Evolutionary conservation across 2,797 vertebrate genomes (phyloP), one percentile per base, ranked within the genome.

Genomic region (Cuniculus paca): DNA sequence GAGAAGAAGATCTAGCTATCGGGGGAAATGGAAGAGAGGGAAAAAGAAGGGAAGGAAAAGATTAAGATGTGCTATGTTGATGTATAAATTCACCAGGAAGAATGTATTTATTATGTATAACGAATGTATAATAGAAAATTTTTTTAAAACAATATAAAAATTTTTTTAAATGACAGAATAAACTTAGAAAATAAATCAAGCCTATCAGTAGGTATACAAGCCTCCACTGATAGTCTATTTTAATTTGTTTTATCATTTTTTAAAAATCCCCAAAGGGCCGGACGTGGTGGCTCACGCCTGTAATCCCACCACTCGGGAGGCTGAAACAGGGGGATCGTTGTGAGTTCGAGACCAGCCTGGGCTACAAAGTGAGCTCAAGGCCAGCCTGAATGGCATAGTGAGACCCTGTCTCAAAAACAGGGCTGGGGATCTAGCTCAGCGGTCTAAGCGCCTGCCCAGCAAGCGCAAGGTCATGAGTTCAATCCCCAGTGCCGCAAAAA

Each of bases 101-200:
- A 42, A 74, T 74, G 36, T 74, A 7, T 42, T 42, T 42, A 26
- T 74, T 72, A 72, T 24, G 36, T 72, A 42, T 24, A 20, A 42
- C 68, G 42, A 39, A 42, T 5, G 42, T n/a, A 12, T n/a, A 65
- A 65, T 6, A 72, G 68, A 39, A 39, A 39, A 72, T 5, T 6
- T 65, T 65, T 65, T 58, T 58, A 58, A n/a, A 65, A 65, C 63
- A 58, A 24, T 26, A 58, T 24, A 60, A 60, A 60, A 28, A 28
- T 10, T 65, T 65, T 65, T 65, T 65, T n/a, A 74, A 81, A 58
- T 24, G 9, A 56, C 13, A 93, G 74, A 75, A 85, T 58, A 94
- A 95, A 56, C 28, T 42, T 61, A 70, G 52, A 94, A 93, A 93
- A 75, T 61, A 61, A 82, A 36, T 56, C 60, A 58, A 90, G 54